phyloP scores from a whole-genome alignment of 2,888 invertebrate genomes.

The Campoplex nolae region DNA sequence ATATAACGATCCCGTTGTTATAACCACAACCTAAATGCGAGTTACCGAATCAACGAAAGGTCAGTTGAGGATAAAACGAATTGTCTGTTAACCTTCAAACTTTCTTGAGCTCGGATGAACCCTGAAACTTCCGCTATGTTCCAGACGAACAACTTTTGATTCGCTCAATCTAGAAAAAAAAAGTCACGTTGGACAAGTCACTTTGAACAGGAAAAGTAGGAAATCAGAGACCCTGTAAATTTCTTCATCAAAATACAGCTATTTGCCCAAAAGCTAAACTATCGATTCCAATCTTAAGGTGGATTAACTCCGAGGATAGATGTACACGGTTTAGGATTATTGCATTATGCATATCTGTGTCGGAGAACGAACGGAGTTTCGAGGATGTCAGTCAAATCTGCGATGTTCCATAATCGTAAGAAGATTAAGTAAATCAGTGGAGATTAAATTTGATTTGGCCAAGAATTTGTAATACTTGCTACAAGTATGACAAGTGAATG shows the following conservation, averaged over 20 bases:
- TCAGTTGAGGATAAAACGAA: slow-evolving; percentile 16
- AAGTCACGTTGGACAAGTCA: neutral
- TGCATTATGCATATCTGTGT: neutral
- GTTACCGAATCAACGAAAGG: neutral
- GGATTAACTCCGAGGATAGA: neutral
- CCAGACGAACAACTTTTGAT: neutral
- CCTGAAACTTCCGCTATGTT: neutral
- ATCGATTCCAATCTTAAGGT: neutral
- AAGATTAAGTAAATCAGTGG: neutral
- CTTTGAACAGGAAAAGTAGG: neutral
- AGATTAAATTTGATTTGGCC: neutral
- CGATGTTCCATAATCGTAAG: neutral
- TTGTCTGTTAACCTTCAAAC: slow-evolving; percentile 8
- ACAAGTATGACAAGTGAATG: neutral
- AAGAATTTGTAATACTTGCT: neutral
- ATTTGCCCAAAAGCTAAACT: neutral
- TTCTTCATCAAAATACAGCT: neutral
- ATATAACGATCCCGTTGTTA: neutral
- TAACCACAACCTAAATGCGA: neutral
- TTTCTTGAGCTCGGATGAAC: neutral
- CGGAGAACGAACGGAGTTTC: neutral
- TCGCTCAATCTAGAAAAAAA: neutral
- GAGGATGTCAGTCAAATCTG: neutral
- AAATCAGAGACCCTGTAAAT: neutral
- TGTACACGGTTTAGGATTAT: neutral